Evolutionary conservation across 2,113 vertebrate genomes (phyloP), one percentile per base, ranked within the genome.

Genomic region (Pheucticus melanocephalus): DNA sequence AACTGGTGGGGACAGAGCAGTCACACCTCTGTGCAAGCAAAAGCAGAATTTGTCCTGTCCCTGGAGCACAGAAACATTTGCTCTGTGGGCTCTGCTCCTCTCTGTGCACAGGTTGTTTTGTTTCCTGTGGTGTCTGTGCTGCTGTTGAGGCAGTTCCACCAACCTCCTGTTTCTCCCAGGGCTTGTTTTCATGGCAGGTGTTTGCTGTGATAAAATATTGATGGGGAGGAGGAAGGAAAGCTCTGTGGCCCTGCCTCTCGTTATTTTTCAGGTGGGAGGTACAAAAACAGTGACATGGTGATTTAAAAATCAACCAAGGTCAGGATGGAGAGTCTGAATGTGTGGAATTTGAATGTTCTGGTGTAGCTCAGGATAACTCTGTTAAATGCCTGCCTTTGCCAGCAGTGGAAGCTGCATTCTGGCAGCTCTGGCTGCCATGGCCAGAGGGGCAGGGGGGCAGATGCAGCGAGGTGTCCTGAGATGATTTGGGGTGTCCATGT

Each of bases 101-200:
- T 95, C 86, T 30, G 40, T 7, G 15, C 39, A 27, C 94, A 88
- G 82, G 96, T 88, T 90, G 95, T 92, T 96, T 92, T 84, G 90
- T 84, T 94, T 97, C 94, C 95, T 96, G 94, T 94, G 93, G 69
- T 93, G 87, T 88, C 82, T 81, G 60, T 35, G 91, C 57, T 83
- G 86, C 86, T 90, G 79, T 33, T 24, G 79, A 97, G 91, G 94
- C 89, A 88, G 96, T 95, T 92, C 92, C 92, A 85, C 57, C 5
- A 83, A 90, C 87, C 95, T 95, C 90, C 90, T 93, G 88, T 90
- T 97, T 93, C 96, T 96, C 92, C 90, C 40, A 66, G 93, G 86
- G 88, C 90, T 95, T 96, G 93, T 94, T 92, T 76, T 77, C 35
- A 4, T 87, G 92, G 73, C 96, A 96, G 94, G 93, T 96, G 96